Base-by-base conservation (phyloP, 2,797 vertebrate species). In the Bryconaethiops microstoma region DNA sequence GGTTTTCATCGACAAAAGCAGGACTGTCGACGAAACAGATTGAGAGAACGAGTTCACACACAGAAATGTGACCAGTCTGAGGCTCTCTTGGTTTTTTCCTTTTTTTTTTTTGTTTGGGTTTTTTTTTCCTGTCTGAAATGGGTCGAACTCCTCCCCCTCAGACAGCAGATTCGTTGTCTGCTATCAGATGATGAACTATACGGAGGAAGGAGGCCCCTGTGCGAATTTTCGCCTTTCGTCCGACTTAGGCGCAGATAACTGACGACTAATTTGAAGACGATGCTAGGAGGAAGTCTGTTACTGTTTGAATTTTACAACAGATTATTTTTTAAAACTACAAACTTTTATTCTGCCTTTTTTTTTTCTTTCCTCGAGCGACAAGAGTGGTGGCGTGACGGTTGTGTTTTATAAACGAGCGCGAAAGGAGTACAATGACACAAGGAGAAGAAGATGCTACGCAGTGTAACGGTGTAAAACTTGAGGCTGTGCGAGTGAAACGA, bases 251-350 rank as follows among this genome's bases (percentile, higher is more conserved):
- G 71, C 45, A 54, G 67, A 16, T 68, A 14, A 74, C 89, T 88
- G 90, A 90, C 91, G 82, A 92, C 50, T 55, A 6, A 19, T 35
- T 54, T 19, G 91, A 87, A 87, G 90, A 93, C 91, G 82, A 88
- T 89, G 89, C 91, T 90, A 87, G 91, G 91, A 93, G 91, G 92
- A 89, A 92, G 91, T 91, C 92, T 92, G 91, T 92, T 93, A 94
- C 93, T 54, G 90, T 92, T 93, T 93, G 91, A 92, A 94, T 94
- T 95, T 94, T 94, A 94, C 93, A 94, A 10, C 93, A 91, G 93
- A 94, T 94, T 93, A 94, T 95, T 94, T 95, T 92, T 94, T 93
- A 91, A 92, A 90, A 94, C 92, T 74, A 76, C 81, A 93, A 93
- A 92, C 92, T 89, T 92, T 91, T 91, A 90, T 90, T 90, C 92